Conservation (phyloP, 2,888 invertebrate species). For the Apodemia duryi region DNA sequence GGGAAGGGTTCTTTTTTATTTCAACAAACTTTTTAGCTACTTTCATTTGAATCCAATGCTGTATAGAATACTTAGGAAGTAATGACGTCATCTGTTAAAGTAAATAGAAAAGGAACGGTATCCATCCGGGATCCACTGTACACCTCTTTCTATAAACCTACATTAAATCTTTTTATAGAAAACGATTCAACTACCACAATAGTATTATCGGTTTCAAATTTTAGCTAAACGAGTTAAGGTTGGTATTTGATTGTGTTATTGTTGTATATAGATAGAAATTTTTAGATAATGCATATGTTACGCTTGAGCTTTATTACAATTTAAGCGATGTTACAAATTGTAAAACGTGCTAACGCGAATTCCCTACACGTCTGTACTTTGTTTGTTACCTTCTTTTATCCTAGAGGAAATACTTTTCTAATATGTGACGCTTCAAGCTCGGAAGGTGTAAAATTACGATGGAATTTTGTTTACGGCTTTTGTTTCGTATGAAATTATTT, state of each 20-base stretch:
- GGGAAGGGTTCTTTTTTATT: slow-evolving; percentile 11
- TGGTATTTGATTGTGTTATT: slow-evolving; percentile 26
- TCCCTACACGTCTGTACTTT: slow-evolving; percentile 65
- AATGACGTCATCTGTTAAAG: slow-evolving; percentile 67
- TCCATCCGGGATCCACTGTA: slow-evolving; percentile 65
- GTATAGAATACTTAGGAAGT: slow-evolving; percentile 57
- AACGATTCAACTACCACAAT: slow-evolving; percentile 34
- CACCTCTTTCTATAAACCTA: slow-evolving; percentile 68
- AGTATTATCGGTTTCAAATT: slow-evolving; percentile 11
- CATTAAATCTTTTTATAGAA: slow-evolving; percentile 34
- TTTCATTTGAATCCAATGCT: slow-evolving; percentile 29
- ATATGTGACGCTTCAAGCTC: slow-evolving; percentile 42
- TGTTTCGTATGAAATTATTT: slow-evolving; percentile 22
- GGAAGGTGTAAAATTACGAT: slow-evolving; percentile 30
- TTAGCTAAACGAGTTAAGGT: slow-evolving; percentile 26
- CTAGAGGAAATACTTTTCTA: slow-evolving; percentile 49
- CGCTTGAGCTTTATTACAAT: slow-evolving; percentile 72
- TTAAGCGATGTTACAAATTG: slow-evolving; percentile 75
- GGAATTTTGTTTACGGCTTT: slow-evolving; percentile 33
- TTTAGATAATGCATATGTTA: slow-evolving; percentile 54
- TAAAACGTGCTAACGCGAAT: slow-evolving; percentile 67
- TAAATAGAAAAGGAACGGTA: slow-evolving; percentile 72
- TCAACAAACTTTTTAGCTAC: slow-evolving; percentile 12
- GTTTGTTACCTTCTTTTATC: slow-evolving; percentile 60
- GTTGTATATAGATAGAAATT: slow-evolving; percentile 36